A percentile compares a stretch with the other conserved stretches of the same genome.
These are phyloP conservation scores for Saiga tatarica DNA, from an alignment of 2,113 vertebrate genomes.

Conservation along the genomic window DNA sequence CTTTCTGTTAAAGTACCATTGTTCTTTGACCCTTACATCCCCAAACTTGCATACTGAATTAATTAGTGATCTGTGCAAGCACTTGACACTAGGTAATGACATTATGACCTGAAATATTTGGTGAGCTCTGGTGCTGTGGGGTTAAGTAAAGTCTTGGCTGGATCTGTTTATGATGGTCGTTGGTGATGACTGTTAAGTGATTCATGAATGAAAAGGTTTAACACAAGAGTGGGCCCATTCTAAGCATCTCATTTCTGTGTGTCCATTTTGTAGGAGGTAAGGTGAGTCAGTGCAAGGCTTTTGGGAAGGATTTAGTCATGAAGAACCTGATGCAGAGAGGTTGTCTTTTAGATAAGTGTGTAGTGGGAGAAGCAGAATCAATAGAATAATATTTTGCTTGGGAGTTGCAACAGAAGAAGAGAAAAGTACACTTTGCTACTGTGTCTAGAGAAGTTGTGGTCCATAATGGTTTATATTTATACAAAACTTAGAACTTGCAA, in stretches of 20 bases:
- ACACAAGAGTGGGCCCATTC: not conserved
- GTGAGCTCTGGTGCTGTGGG: not conserved
- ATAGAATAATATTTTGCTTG: not conserved
- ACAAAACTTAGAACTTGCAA: not conserved
- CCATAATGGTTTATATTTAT: not conserved
- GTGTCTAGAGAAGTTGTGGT: not conserved
- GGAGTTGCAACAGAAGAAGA: not conserved
- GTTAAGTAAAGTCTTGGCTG: not conserved
- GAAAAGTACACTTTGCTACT: not conserved
- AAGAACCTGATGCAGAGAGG: not conserved
- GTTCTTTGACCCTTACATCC: not conserved
- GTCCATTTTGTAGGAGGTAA: conserved; percentile 4
- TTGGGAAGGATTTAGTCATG: conserved; percentile 46
- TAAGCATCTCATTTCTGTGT: not conserved
- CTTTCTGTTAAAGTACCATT: not conserved
- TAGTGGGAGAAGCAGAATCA: not conserved
- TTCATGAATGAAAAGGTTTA: conserved; percentile 45
- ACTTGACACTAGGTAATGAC: not conserved
- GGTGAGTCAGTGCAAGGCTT: conserved; percentile 49
- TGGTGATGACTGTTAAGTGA: conserved; percentile 33
- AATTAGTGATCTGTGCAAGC: not conserved
- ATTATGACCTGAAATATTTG: not conserved
- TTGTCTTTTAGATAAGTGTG: not conserved
- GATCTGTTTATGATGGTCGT: conserved; percentile 19
- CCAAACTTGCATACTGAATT: not conserved